Conservation (phyloP, 2,797 vertebrate species). For the Hoplostethus atlanticus region DNA sequence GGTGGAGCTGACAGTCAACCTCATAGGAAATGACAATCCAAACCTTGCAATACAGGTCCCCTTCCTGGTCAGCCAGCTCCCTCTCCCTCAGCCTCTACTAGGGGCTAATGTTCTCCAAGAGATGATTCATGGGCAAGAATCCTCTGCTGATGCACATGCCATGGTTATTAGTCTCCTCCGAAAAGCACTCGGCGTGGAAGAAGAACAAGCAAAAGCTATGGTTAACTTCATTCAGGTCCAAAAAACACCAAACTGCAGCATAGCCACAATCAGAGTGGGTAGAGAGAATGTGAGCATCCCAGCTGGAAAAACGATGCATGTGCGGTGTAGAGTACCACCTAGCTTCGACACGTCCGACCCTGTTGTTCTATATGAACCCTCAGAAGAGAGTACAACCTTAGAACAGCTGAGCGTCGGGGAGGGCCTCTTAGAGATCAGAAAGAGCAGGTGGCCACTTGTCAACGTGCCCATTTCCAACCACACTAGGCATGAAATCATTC, state of each 20-base stretch:
- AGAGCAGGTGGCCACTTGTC: not conserved
- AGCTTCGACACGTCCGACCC: not conserved
- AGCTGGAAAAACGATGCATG: not conserved
- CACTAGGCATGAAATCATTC: slow-evolving; percentile 4
- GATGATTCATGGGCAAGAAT: not conserved
- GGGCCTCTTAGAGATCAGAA: slow-evolving; percentile 15
- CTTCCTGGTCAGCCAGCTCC: slow-evolving; percentile 42
- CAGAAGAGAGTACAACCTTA: not conserved
- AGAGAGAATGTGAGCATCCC: not conserved
- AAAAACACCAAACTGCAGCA: not conserved
- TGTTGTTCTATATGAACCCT: slow-evolving; percentile 14
- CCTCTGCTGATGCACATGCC: not conserved
- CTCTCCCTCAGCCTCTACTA: not conserved
- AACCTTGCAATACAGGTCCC: slow-evolving; percentile 16
- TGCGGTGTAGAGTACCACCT: not conserved
- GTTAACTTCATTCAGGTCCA: slow-evolving; percentile 11
- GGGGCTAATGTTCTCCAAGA: not conserved
- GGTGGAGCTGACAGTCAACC: slow-evolving; percentile 38
- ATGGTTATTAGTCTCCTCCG: not conserved
- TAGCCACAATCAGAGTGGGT: slow-evolving; percentile 11
- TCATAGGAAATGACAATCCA: slow-evolving; percentile 21
- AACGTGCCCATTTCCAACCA: slow-evolving; percentile 13
- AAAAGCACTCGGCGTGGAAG: not conserved
- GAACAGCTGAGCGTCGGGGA: slow-evolving; percentile 4
- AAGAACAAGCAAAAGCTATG: not conserved